These are phyloP conservation scores for Phocoena sinus DNA, from an alignment of 2,113 vertebrate species.

Conservation along the genomic window DNA sequence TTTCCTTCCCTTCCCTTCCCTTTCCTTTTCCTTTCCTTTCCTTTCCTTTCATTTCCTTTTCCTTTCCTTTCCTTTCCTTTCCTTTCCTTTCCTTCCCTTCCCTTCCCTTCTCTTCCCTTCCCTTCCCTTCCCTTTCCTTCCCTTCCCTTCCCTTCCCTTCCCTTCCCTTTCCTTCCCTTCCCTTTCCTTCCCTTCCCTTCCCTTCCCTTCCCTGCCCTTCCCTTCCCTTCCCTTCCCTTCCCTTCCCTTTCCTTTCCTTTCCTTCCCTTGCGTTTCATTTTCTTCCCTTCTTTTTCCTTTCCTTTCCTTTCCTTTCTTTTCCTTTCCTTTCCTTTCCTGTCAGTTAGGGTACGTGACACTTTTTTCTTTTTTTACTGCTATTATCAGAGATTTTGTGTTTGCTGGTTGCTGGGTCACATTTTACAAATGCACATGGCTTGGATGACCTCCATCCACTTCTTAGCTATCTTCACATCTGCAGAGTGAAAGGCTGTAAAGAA, in stretches of 20 bases:
- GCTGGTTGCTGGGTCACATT: slow-evolving; percentile 30
- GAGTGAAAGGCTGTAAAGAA: slow-evolving; percentile 24
- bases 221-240: background rate
- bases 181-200: accelerated
- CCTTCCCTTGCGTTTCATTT: background rate
- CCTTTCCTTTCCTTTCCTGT: background rate
- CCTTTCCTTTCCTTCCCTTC: too few species aligned
- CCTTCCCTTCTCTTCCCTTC: accelerated
- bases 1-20: background rate
- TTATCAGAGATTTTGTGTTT: slow-evolving; percentile 51
- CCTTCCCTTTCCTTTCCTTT: accelerated
- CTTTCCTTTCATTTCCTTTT: too few species aligned
- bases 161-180: background rate
- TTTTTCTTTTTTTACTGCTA: background rate
- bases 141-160: too few species aligned
- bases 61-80: background rate
- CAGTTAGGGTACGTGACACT: background rate
- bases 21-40: background rate
- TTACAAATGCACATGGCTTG: slow-evolving; percentile 39
- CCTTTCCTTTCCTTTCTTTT: too few species aligned
- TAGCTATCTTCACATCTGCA: background rate
- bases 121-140: background rate
- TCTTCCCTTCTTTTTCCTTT: background rate
- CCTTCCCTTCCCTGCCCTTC: background rate
- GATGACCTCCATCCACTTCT: background rate